Evolutionary conservation across 2,888 invertebrate genomes (phyloP).

Genomic region (Eupithecia vulgata): DNA sequence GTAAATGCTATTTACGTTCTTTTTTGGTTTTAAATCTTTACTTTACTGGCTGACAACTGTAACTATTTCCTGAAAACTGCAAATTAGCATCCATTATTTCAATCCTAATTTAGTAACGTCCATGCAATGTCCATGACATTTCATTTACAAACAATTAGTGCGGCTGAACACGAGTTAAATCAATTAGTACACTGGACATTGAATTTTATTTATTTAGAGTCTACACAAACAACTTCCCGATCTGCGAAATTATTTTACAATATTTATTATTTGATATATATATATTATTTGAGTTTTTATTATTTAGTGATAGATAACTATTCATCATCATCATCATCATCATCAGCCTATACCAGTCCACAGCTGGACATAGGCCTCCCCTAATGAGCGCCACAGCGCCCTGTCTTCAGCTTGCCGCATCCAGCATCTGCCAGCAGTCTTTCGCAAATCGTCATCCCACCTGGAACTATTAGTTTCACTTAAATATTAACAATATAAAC

Average conservation of each 20-base stretch:
- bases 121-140: background rate
- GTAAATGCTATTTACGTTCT: background rate
- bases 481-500: too few species aligned
- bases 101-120: background rate
- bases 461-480: too few species aligned
- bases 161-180: background rate
- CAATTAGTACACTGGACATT: background rate
- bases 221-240: background rate
- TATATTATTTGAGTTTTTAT: too few species aligned
- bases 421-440: too few species aligned
- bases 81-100: conserved; percentile 5
- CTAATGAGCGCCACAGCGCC: too few species aligned
- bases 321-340: too few species aligned
- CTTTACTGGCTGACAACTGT: background rate
- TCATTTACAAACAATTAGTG: conserved; percentile 3
- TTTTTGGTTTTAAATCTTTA: background rate
- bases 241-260: background rate
- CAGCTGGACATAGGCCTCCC: too few species aligned
- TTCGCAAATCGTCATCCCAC: too few species aligned
- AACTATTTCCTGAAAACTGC: background rate
- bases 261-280: too few species aligned
- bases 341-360: too few species aligned
- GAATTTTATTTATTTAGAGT: background rate
- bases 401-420: too few species aligned
- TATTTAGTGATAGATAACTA: too few species aligned